phyloP scores from a whole-genome alignment of 2,888 invertebrate species.

The Latrodectus hesperus region DNA sequence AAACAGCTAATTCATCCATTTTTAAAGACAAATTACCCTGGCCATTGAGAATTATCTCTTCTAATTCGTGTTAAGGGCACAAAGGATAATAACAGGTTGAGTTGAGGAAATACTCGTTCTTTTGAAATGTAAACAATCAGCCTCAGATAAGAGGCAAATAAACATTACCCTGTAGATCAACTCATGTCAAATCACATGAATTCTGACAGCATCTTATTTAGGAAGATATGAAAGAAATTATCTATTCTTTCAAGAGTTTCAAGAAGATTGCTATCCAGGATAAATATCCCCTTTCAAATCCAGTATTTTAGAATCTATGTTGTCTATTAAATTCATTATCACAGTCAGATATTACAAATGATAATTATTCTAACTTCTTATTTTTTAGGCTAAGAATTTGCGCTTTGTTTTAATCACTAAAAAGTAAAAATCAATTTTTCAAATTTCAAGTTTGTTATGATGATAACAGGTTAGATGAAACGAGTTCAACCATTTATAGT shows the following conservation, averaged over 20 bases:
- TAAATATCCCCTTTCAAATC: too few relatives aligned
- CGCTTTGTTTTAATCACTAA: too few relatives aligned
- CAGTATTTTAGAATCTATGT: too few relatives aligned
- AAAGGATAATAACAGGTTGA: constrained; percentile 17
- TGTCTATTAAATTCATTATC: too few relatives aligned
- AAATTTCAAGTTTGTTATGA: too few relatives aligned
- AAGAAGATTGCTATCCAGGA: neutral
- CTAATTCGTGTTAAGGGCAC: neutral
- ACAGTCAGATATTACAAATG: too few relatives aligned
- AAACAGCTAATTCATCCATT: neutral
- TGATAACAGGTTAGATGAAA: too few relatives aligned
- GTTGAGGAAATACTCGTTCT: neutral
- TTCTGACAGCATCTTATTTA: constrained; percentile 36
- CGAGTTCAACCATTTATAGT: too few relatives aligned
- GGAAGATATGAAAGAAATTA: constrained; percentile 8
- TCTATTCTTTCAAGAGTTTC: neutral
- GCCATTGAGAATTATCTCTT: neutral
- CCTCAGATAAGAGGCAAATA: neutral
- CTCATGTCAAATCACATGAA: constrained; percentile 21
- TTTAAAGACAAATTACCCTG: constrained; percentile 21
- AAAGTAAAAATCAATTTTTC: too few relatives aligned
- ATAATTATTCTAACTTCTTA: too few relatives aligned
- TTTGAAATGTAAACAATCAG: neutral
- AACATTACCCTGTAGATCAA: neutral
- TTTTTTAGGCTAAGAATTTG: too few relatives aligned